phyloP scores from a whole-genome alignment of 1,140 invertebrate genomes.

The Chionoecetes opilio region DNA sequence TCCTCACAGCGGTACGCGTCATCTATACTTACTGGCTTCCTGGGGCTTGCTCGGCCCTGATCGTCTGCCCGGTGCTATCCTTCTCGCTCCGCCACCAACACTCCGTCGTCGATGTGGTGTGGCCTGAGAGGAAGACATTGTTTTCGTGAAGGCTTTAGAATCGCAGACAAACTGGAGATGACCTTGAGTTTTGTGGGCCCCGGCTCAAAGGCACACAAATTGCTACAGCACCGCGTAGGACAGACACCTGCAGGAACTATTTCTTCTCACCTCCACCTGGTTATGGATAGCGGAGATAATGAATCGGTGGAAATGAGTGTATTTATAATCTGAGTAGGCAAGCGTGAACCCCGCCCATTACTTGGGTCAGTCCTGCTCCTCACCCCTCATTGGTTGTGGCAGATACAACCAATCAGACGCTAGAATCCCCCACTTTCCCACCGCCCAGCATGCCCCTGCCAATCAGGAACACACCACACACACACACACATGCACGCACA shows the following conservation, averaged over 20 bases:
- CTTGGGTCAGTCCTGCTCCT: not conserved
- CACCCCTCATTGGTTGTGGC: too few species aligned
- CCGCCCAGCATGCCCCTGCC: too few species aligned
- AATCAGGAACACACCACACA: too few species aligned
- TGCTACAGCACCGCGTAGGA: too few species aligned
- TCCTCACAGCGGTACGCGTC: not conserved
- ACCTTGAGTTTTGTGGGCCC: not conserved
- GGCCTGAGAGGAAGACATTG: not conserved
- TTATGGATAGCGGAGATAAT: not conserved
- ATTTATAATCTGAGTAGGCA: not conserved
- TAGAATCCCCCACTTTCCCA: too few species aligned
- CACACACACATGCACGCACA: too few species aligned
- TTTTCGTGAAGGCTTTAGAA: not conserved
- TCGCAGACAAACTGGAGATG: not conserved
- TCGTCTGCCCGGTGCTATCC: not conserved
- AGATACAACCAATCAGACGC: too few species aligned
- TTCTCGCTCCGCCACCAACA: not conserved
- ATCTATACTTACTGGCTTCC: too few species aligned
- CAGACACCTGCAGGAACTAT: too few species aligned
- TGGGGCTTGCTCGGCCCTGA: not conserved
- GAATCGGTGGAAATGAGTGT: not conserved
- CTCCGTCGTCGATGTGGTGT: not conserved
- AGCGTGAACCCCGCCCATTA: not conserved
- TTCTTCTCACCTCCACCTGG: too few species aligned
- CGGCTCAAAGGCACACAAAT: too few species aligned